These are phyloP conservation scores for Leptopilina drosophilae DNA, from an alignment of 2,888 invertebrate species.

Conservation along the genomic window DNA sequence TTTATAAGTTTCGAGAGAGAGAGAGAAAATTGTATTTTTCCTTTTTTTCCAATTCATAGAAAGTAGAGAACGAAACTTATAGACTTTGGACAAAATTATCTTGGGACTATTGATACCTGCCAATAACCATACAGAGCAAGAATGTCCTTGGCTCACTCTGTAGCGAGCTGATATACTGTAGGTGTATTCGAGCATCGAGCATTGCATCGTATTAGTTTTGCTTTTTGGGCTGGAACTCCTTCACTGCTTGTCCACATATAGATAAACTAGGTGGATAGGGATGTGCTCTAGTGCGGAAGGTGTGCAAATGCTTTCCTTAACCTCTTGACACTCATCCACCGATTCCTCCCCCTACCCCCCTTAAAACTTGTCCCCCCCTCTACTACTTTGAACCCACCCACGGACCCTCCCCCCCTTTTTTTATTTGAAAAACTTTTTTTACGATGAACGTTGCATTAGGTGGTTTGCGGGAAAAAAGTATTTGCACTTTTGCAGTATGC, in stretches of 20 bases:
- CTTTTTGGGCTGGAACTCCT: constrained; percentile 77
- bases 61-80: constrained; percentile 47
- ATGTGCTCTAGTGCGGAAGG: constrained; percentile 74
- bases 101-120: constrained; percentile 67
- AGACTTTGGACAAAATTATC: constrained; percentile 68
- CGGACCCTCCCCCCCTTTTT: neutral
- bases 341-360: constrained; percentile 51
- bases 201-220: constrained; percentile 78
- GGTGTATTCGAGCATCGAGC: constrained; percentile 77
- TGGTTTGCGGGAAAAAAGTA: constrained; percentile 76
- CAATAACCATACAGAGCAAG: constrained; percentile 71
- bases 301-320: constrained; percentile 73
- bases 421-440: constrained; percentile 54
- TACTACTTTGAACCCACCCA: too few species aligned
- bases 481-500: constrained; percentile 87
- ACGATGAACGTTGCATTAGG: constrained; percentile 73
- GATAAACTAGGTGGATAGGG: constrained; percentile 73
- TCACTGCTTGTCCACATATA: constrained; percentile 77
- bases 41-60: neutral
- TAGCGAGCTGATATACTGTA: constrained; percentile 74
- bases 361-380: constrained; percentile 45
- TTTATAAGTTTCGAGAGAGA: constrained; percentile 42
- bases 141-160: constrained; percentile 76
- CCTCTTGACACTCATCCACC: constrained; percentile 57
- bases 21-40: neutral